Conservation (phyloP, 2,113 vertebrate species). For the Ammodytes marinus region DNA sequence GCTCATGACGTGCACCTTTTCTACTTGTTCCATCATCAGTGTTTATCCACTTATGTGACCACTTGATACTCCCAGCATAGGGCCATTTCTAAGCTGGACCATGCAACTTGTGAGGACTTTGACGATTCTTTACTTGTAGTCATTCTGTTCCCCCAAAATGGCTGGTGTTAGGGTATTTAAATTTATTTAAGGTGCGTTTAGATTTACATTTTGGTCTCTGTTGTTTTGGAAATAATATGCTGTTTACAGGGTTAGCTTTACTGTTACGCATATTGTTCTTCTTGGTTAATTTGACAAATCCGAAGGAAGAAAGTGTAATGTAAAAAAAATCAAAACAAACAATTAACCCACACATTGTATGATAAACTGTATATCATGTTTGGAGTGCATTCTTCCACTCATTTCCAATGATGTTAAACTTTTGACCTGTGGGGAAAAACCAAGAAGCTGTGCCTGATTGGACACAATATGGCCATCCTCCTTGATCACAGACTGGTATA, state of each 20-base stretch:
- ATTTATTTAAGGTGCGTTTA: not conserved
- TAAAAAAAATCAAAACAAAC: not conserved
- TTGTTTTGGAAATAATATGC: slow-evolving; percentile 7
- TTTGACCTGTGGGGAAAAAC: not conserved
- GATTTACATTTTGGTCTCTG: not conserved
- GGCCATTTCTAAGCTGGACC: not conserved
- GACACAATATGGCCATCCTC: not conserved
- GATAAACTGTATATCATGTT: not conserved
- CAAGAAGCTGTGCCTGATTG: not conserved
- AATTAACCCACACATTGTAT: not conserved
- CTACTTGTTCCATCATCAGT: not conserved
- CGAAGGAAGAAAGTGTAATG: not conserved
- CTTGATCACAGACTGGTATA: slow-evolving; percentile 26
- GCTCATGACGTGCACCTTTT: not conserved
- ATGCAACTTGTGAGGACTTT: not conserved
- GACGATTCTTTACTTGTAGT: not conserved
- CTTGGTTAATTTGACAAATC: not conserved
- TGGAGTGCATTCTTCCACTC: not conserved
- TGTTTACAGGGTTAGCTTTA: not conserved
- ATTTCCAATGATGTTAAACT: not conserved
- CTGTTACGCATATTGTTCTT: not conserved
- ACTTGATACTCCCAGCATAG: not conserved
- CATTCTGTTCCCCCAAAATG: not conserved
- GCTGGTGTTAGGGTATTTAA: not conserved
- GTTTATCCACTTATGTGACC: not conserved